A percentile compares a stretch with the other conserved stretches of the same genome.
Conservation (phyloP, 2,797 vertebrate species). For the Neosalanx taihuensis region DNA sequence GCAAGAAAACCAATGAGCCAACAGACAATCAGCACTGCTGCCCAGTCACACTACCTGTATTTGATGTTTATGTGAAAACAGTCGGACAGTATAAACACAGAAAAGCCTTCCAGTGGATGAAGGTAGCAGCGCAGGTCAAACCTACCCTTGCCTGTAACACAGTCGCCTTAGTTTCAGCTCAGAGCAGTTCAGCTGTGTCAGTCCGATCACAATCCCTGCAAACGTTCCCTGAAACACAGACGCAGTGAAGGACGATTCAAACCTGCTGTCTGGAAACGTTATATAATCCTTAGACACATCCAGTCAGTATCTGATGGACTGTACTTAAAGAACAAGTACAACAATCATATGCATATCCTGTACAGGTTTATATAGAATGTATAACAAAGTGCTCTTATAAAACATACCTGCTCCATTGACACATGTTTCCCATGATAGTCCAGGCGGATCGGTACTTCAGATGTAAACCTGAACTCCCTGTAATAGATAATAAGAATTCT, state of each 20-base stretch:
- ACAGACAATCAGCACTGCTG: background rate
- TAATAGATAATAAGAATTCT: slow-evolving; percentile 18
- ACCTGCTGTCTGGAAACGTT: background rate
- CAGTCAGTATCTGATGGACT: background rate
- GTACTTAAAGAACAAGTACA: background rate
- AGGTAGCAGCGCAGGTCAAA: slow-evolving; percentile 5
- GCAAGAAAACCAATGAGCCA: slow-evolving; percentile 31
- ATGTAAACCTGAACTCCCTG: slow-evolving; percentile 98
- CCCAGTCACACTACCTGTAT: background rate
- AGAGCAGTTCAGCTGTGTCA: slow-evolving; percentile 96
- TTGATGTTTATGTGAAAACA: background rate
- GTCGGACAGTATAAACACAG: background rate
- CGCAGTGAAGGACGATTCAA: background rate
- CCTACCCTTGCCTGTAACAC: slow-evolving; percentile 94
- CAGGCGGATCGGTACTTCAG: slow-evolving; percentile 94
- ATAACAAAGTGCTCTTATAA: background rate
- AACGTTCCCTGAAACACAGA: slow-evolving; percentile 85
- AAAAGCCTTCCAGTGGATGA: background rate
- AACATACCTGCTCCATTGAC: slow-evolving; percentile 92
- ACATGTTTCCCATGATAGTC: slow-evolving; percentile 98
- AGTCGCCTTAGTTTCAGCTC: slow-evolving; percentile 92
- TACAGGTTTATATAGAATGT: background rate
- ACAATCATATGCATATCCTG: slow-evolving; percentile 4
- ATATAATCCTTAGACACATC: background rate
- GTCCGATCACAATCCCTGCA: slow-evolving; percentile 93